Conservation (phyloP, 2,113 vertebrate genomes). For the Dissostichus mawsoni region DNA sequence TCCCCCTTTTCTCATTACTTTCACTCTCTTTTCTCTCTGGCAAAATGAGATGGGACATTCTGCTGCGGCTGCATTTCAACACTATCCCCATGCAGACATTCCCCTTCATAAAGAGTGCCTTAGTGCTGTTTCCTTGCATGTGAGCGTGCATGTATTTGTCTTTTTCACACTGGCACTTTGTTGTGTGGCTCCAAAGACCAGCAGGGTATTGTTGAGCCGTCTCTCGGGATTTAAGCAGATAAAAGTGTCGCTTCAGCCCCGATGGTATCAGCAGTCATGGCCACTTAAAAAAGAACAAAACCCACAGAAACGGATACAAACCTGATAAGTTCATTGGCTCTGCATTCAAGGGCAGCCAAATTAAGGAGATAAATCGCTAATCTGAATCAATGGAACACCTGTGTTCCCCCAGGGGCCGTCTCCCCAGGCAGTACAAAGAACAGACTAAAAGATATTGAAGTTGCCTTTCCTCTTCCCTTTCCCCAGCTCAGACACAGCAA, state of each 20-base stretch:
- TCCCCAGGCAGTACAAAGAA: slow-evolving; percentile 50
- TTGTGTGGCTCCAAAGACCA: slow-evolving; percentile 28
- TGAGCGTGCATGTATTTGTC: slow-evolving; percentile 12
- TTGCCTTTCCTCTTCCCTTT: slow-evolving; percentile 29
- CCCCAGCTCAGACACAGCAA: slow-evolving; percentile 29
- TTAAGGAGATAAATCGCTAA: slow-evolving; percentile 59
- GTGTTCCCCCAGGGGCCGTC: slow-evolving; percentile 23
- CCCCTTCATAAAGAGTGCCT: slow-evolving; percentile 55
- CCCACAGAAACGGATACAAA: slow-evolving; percentile 14
- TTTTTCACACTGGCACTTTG: slow-evolving; percentile 18
- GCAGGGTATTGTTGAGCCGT: slow-evolving; percentile 26
- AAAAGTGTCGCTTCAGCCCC: slow-evolving; percentile 31
- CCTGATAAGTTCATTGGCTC: slow-evolving; percentile 62
- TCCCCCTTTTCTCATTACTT: slow-evolving; percentile 66
- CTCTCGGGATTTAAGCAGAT: slow-evolving; percentile 51
- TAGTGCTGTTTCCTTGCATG: slow-evolving; percentile 48
- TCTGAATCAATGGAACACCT: slow-evolving; percentile 73
- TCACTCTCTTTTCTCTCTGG: slow-evolving; percentile 62
- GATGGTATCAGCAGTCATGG: slow-evolving; percentile 50
- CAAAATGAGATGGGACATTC: slow-evolving; percentile 69
- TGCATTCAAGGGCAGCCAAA: slow-evolving; percentile 53
- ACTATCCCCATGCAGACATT: slow-evolving; percentile 56
- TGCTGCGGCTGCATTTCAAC: slow-evolving; percentile 71
- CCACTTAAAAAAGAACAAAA: slow-evolving; percentile 48
- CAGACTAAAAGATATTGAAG: slow-evolving; percentile 56